These are phyloP conservation scores for Bombyx huttoni DNA, from an alignment of 2,888 invertebrate genomes.

Conservation along the genomic window DNA sequence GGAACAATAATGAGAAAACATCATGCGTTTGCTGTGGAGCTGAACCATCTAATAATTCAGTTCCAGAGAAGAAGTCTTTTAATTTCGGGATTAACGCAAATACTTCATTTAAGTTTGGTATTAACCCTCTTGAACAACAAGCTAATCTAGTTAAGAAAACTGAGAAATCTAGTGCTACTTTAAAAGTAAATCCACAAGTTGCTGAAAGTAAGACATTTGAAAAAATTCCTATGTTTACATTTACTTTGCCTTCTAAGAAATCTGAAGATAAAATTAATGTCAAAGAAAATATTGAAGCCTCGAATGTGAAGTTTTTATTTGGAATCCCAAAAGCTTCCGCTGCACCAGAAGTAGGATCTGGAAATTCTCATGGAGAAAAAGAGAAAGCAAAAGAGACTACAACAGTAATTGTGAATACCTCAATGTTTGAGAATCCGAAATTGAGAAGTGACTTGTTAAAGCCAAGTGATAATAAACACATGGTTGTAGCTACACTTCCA, in stretches of 20 bases:
- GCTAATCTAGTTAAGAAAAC: conserved; percentile 14
- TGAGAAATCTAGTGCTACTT: conserved; percentile 9
- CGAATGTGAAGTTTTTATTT: conserved; percentile 34
- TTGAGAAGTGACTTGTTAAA: neutral
- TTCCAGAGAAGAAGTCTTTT: conserved; percentile 18
- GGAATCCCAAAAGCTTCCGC: conserved; percentile 28
- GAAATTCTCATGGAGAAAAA: conserved; percentile 13
- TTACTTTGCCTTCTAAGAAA: conserved; percentile 25
- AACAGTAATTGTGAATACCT: conserved; percentile 15
- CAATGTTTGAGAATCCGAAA: neutral
- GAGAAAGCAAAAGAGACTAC: conserved; percentile 37
- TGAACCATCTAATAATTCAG: conserved; percentile 11
- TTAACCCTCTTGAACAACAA: conserved; percentile 30
- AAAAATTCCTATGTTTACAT: conserved; percentile 29
- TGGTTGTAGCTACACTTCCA: neutral
- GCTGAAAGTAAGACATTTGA: conserved; percentile 27
- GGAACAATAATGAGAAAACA: conserved; percentile 29
- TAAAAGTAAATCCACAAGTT: conserved; percentile 5
- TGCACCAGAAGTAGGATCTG: conserved; percentile 9
- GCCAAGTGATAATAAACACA: neutral
- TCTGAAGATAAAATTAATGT: conserved; percentile 11
- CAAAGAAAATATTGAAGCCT: conserved; percentile 14
- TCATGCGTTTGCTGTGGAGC: conserved; percentile 46
- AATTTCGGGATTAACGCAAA: conserved; percentile 30
- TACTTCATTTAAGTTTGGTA: conserved; percentile 46